Evolutionary conservation across 92 coral and sea anemone species (phyloP).

Genomic region (Parazoanthus swiftii): DNA sequence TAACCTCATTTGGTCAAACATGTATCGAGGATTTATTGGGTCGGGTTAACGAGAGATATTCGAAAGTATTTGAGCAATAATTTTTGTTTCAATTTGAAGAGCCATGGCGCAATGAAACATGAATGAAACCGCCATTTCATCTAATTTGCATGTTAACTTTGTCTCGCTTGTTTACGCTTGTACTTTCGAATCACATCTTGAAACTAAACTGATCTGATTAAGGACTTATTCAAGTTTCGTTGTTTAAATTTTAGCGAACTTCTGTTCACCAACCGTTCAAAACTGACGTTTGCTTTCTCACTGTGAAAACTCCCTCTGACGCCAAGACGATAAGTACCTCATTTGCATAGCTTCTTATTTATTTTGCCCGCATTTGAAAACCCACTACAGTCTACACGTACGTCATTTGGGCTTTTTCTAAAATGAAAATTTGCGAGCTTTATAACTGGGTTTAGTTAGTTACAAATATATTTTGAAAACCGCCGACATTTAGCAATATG

Average conservation of each 20-base stretch:
- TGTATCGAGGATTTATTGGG: slow-evolving; percentile 15
- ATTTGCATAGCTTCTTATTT: slow-evolving; percentile 40
- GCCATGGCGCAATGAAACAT: slow-evolving; percentile 42
- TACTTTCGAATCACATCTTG: slow-evolving; percentile 5
- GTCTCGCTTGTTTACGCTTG: slow-evolving; percentile 32
- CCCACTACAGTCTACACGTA: no score
- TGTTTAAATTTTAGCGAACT: slow-evolving; percentile 8
- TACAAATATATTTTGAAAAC: background rate
- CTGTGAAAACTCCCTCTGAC: slow-evolving; percentile 20
- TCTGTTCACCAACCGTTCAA: background rate
- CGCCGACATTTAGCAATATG: background rate
- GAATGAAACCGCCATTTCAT: slow-evolving; percentile 47
- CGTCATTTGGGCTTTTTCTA: background rate
- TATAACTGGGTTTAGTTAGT: background rate
- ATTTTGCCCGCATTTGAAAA: slow-evolving; percentile 28
- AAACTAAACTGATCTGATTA: slow-evolving; percentile 11
- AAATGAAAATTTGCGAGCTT: background rate
- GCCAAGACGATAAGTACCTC: slow-evolving; percentile 34
- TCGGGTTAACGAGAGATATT: slow-evolving; percentile 9
- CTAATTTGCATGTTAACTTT: slow-evolving; percentile 48
- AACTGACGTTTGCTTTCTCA: background rate
- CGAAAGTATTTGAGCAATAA: slow-evolving; percentile 10
- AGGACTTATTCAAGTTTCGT: slow-evolving; percentile 18
- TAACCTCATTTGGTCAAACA: background rate
- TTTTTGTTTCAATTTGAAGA: slow-evolving; percentile 22